phyloP scores from a whole-genome alignment of 2,113 vertebrate species.

The Larimichthys polyactis region DNA sequence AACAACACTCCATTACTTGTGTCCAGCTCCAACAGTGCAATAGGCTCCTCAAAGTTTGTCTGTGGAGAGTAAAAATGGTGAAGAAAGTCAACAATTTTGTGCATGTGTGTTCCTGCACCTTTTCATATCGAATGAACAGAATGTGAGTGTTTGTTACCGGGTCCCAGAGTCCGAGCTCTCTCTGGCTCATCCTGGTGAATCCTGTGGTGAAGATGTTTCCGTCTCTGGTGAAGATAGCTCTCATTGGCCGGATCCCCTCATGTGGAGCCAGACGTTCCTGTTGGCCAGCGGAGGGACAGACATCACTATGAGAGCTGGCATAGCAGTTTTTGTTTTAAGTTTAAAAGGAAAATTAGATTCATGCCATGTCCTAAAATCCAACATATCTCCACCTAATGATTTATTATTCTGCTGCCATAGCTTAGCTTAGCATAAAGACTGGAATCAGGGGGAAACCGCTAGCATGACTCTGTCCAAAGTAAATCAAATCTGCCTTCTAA shows the following conservation, averaged over 20 bases:
- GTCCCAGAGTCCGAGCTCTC: conserved; percentile 98
- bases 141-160: conserved; percentile 85
- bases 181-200: conserved; percentile 99
- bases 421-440: too few relatives aligned
- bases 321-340: too few relatives aligned
- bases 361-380: background rate
- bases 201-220: conserved; percentile 98
- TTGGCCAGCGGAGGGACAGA: conserved; percentile 29
- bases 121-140: conserved; percentile 2
- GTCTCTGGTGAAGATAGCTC: conserved; percentile 95
- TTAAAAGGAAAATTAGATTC: too few relatives aligned
- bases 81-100: background rate
- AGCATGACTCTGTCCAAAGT: too few relatives aligned
- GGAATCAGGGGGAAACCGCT: too few relatives aligned
- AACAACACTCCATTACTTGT: conserved; percentile 96
- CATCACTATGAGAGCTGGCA: background rate
- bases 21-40: conserved; percentile 97
- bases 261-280: conserved; percentile 96
- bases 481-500: too few relatives aligned
- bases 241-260: conserved; percentile 96
- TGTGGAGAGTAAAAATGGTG: conserved; percentile 61
- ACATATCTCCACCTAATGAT: background rate
- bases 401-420: too few relatives aligned
- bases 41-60: conserved; percentile 97
- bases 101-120: background rate